Percentiles rank a stretch among this genome's conserved stretches.
Evolutionary conservation across 2,113 vertebrate genomes (phyloP).

Genomic region (Rhipidura dahli): DNA sequence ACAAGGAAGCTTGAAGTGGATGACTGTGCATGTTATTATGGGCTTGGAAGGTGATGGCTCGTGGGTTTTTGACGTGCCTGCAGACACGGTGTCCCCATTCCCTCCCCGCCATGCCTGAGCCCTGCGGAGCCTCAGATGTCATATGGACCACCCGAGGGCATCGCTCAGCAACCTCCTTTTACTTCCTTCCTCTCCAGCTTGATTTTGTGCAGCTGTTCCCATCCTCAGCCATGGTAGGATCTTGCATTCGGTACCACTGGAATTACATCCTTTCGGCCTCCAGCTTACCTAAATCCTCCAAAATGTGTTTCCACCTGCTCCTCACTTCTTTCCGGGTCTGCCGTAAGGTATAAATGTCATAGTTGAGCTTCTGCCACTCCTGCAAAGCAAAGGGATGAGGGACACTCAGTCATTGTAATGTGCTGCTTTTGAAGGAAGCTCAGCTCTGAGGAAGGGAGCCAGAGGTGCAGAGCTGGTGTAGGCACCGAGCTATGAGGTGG

Average conservation of each 20-base stretch:
- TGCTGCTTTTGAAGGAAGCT: neutral
- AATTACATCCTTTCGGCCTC: neutral
- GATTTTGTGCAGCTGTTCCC: neutral
- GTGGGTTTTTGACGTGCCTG: neutral
- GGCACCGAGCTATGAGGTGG: neutral
- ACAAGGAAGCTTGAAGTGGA: neutral
- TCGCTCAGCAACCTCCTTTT: neutral
- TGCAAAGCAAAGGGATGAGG: constrained; percentile 46
- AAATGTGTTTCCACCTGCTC: constrained; percentile 85
- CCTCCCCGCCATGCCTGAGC: rapidly evolving
- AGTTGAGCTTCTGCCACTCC: constrained; percentile 96
- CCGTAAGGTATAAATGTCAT: constrained; percentile 84
- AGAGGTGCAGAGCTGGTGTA: neutral
- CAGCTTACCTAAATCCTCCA: constrained; percentile 85
- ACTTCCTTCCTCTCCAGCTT: neutral
- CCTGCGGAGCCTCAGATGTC: neutral
- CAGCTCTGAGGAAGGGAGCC: neutral
- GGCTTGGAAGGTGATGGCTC: neutral
- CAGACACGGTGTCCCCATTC: rapidly evolving
- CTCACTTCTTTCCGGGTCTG: constrained; percentile 82
- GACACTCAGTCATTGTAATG: neutral
- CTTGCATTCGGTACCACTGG: neutral
- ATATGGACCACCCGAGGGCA: neutral
- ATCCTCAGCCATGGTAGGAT: neutral
- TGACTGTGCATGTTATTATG: neutral